These are phyloP conservation scores for Platycnemis pennipes DNA, from an alignment of 2,888 invertebrate genomes.

Conservation along the genomic window DNA sequence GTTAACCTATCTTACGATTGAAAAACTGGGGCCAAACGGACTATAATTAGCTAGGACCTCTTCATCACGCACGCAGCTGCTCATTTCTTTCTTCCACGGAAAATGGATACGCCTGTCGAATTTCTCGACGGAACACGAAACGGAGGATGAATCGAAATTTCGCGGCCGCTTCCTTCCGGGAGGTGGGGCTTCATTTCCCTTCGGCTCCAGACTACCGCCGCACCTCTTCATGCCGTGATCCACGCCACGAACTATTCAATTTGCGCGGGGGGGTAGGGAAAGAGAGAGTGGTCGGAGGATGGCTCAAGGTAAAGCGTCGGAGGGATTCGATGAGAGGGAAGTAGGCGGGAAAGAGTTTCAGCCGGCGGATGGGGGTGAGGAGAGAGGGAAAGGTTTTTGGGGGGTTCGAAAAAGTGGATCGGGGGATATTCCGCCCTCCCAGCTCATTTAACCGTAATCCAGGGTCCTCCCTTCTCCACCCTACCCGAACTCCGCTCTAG, in stretches of 20 bases:
- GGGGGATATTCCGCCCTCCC: background rate
- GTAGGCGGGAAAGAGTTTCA: background rate
- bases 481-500: background rate
- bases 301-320: background rate
- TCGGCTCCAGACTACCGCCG: background rate
- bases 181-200: background rate
- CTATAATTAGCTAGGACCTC: too few species aligned
- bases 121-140: too few species aligned
- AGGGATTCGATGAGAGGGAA: background rate
- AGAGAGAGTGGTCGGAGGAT: background rate
- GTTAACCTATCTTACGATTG: too few species aligned
- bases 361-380: background rate
- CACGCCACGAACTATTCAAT: background rate
- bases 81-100: too few species aligned
- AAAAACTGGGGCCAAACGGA: too few species aligned
- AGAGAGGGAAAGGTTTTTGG: background rate
- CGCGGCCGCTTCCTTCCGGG: background rate
- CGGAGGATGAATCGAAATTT: too few species aligned
- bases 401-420: constrained; percentile 36
- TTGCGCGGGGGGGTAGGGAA: background rate
- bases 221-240: background rate
- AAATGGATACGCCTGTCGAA: too few species aligned
- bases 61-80: too few species aligned
- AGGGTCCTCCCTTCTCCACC: background rate
- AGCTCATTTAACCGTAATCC: background rate